Base-by-base conservation (phyloP, 2,113 vertebrate species). In the Campylorhamphus procurvoides region DNA sequence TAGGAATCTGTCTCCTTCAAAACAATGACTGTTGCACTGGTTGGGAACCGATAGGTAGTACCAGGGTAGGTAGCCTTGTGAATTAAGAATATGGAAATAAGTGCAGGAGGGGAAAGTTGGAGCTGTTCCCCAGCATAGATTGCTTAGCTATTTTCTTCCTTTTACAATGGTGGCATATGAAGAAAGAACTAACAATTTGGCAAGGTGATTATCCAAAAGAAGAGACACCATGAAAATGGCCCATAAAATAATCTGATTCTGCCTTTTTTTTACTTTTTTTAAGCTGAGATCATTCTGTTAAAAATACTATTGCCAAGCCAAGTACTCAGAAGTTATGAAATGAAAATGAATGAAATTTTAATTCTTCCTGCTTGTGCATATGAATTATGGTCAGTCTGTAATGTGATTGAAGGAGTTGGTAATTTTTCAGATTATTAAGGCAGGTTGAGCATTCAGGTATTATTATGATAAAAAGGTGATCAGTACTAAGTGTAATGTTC, bases 21-120 rank as follows among this genome's bases (percentile, higher is more conserved):
- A 84, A 55, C 28, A 56, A 53, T 46, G 24, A 40, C 17, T 47
- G 3, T 49, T 91, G 28, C 24, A 46, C 5, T 37, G 18, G 9
- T 28, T 71, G 33, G 10, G 25, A 95, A 79, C 17, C 29, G 69
- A 28, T 2, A 35, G 7, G 25, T 31, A 27, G 16, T 67, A 69
- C 11, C 37, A 55, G 16, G 27, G 20, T 12, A 63, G 39, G 33
- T 22, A 77, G 46, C 29, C 42, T n/a, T 71, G 14, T 49, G 79
- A 79, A 60, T 50, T 31, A 64, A 42, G 35, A 14, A 16, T 55
- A 40, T n/a, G 28, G 47, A 74, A 92, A 82, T 68, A 72, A 62
- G 7, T 2, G 3, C 0, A 0, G 42, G 29, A 64, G 35, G 4
- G 4, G 28, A 28, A 60, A 90, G n/a, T 24, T 67, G 29, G 29